A percentile compares a stretch with the other conserved stretches of the same genome.
These are phyloP conservation scores for Watsonalla binaria DNA, from an alignment of 2,888 invertebrate species.

Conservation along the genomic window DNA sequence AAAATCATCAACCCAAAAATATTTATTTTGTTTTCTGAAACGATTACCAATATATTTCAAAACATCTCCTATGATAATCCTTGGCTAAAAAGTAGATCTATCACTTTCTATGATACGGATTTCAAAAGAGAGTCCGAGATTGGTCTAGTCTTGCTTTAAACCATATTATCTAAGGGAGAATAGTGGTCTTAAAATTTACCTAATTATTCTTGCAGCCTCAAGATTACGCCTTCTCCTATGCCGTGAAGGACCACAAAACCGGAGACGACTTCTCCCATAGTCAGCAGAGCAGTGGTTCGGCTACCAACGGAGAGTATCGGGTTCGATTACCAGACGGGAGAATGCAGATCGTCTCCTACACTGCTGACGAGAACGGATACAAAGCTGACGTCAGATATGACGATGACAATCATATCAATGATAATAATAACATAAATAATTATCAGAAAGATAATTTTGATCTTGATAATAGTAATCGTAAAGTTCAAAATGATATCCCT, in stretches of 20 bases:
- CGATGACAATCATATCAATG: constrained; percentile 33
- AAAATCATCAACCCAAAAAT: too few relatives aligned
- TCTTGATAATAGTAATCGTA: constrained; percentile 12
- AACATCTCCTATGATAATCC: too few relatives aligned
- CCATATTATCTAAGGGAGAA: too few relatives aligned
- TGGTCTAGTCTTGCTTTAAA: too few relatives aligned
- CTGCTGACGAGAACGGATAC: constrained; percentile 82
- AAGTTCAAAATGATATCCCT: constrained; percentile 17
- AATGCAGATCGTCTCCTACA: constrained; percentile 82
- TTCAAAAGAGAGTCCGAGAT: too few relatives aligned
- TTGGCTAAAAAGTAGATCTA: too few relatives aligned
- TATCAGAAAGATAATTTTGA: constrained; percentile 17
- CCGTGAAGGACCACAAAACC: constrained; percentile 79
- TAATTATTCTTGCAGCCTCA: constrained; percentile 44
- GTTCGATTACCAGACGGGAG: constrained; percentile 83
- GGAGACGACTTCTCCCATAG: constrained; percentile 84
- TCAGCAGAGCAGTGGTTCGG: constrained; percentile 80
- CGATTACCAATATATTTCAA: too few relatives aligned
- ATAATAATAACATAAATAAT: constrained; percentile 12
- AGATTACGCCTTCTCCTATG: constrained; percentile 83
- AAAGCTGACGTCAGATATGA: constrained; percentile 83
- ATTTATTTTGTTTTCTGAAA: too few relatives aligned
- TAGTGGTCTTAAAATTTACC: too few relatives aligned
- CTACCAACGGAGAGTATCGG: constrained; percentile 83
- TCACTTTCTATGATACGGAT: too few relatives aligned